phyloP scores from a whole-genome alignment of 2,888 invertebrate species.

The Dasysyrphus tricinctus region DNA sequence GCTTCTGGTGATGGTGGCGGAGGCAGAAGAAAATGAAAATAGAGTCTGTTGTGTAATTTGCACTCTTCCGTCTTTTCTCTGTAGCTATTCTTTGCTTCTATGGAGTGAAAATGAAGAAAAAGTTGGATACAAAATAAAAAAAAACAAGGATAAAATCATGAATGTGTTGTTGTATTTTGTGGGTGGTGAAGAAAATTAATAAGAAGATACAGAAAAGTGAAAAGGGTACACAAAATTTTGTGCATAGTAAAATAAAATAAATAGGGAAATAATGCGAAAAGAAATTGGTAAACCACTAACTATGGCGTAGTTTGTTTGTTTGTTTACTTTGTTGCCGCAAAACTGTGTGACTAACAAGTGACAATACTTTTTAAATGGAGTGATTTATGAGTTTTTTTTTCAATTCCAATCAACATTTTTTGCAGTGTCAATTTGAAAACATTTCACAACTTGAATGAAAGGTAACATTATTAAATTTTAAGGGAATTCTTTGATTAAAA shows the following conservation, averaged over 20 bases:
- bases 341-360: conserved; percentile 30
- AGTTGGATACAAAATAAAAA: conserved; percentile 21
- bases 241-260: conserved; percentile 65
- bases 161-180: conserved; percentile 28
- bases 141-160: conserved; percentile 27
- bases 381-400: conserved; percentile 43
- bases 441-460: conserved; percentile 18
- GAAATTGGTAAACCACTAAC: conserved; percentile 17
- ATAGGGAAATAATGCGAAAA: conserved; percentile 55
- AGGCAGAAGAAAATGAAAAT: conserved; percentile 23
- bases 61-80: conserved; percentile 51
- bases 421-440: not conserved
- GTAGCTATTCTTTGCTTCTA: conserved; percentile 33
- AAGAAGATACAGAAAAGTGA: conserved; percentile 13
- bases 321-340: conserved; percentile 10
- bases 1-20: not conserved
- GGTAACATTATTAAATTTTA: conserved; percentile 1
- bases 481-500: not conserved
- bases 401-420: conserved; percentile 16
- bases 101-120: conserved; percentile 55
- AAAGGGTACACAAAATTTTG: conserved; percentile 67
- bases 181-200: conserved; percentile 8
- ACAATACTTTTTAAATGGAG: conserved; percentile 45
- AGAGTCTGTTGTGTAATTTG: conserved; percentile 37
- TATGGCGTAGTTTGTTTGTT: not conserved